Percentiles rank a stretch among this genome's conserved stretches.
Conservation (phyloP, 1,140 invertebrate genomes). For the Formica exsecta region DNA sequence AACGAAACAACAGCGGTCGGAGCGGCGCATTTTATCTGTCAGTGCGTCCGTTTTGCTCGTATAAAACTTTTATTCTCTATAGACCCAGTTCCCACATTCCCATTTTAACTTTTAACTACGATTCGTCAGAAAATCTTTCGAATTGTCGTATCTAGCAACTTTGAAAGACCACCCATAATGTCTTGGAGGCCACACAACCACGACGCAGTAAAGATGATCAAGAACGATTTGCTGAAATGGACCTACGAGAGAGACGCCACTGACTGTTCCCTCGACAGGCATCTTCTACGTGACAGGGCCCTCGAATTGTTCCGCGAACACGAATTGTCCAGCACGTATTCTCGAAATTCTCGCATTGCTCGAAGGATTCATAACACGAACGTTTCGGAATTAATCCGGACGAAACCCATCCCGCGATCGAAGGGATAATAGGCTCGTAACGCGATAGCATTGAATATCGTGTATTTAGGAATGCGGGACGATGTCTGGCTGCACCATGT, state of each 20-base stretch:
- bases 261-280: slow-evolving; percentile 71
- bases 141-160: neutral
- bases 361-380: neutral
- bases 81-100: neutral
- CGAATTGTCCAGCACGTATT: slow-evolving; percentile 65
- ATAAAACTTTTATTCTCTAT: slow-evolving; percentile 24
- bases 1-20: too few species aligned
- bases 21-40: slow-evolving; percentile 32
- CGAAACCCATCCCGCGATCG: neutral
- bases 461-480: neutral
- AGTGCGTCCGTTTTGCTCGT: neutral
- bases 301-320: slow-evolving; percentile 69
- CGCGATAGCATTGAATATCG: slow-evolving; percentile 2
- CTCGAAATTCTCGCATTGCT: neutral
- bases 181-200: neutral
- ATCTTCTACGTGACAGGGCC: slow-evolving; percentile 74
- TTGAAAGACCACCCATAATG: neutral
- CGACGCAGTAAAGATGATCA: slow-evolving; percentile 46
- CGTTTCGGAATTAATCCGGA: neutral
- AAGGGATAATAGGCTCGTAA: slow-evolving; percentile 9
- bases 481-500: neutral
- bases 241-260: slow-evolving; percentile 78
- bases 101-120: neutral
- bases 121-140: slow-evolving; percentile 11
- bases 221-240: slow-evolving; percentile 78